These are phyloP conservation scores for Endomychus coccineus DNA, from an alignment of 2,888 invertebrate genomes.

Conservation along the genomic window DNA sequence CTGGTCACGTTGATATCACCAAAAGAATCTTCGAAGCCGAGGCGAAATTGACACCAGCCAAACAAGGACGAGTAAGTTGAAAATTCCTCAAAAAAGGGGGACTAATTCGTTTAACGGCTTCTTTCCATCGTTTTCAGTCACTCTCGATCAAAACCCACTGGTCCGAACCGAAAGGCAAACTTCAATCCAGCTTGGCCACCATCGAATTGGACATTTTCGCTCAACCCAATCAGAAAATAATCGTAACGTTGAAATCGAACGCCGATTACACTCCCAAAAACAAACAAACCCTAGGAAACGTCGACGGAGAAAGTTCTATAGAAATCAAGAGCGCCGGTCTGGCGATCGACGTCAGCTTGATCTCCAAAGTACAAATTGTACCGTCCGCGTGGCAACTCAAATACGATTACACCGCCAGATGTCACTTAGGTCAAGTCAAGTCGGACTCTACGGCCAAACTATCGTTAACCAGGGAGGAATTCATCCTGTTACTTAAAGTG, in stretches of 20 bases:
- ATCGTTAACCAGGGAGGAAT: slow-evolving; percentile 25
- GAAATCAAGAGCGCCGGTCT: slow-evolving; percentile 44
- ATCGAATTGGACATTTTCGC: slow-evolving; percentile 54
- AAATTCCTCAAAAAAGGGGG: no score
- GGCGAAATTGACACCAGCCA: slow-evolving; percentile 60
- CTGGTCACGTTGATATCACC: slow-evolving; percentile 48
- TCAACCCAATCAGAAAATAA: slow-evolving; percentile 51
- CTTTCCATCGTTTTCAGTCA: slow-evolving; percentile 10
- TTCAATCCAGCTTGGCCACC: slow-evolving; percentile 37
- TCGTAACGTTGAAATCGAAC: slow-evolving; percentile 34
- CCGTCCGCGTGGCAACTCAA: slow-evolving; percentile 18
- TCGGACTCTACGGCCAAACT: slow-evolving; percentile 26
- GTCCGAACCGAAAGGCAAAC: slow-evolving; percentile 32
- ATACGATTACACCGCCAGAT: slow-evolving; percentile 20
- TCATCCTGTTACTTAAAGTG: slow-evolving; percentile 32
- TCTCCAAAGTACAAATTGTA: slow-evolving; percentile 23
- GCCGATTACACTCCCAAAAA: slow-evolving; percentile 16
- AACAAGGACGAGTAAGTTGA: slow-evolving; percentile 52
- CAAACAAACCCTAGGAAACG: no score
- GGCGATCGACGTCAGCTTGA: slow-evolving; percentile 29
- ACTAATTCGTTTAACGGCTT: no score
- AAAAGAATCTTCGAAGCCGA: slow-evolving; percentile 48
- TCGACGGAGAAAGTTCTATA: slow-evolving; percentile 41
- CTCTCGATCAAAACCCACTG: slow-evolving; percentile 18
- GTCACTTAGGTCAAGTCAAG: slow-evolving; percentile 27